Conservation (phyloP, 2,797 vertebrate genomes). For the Malurus leucopterus region DNA sequence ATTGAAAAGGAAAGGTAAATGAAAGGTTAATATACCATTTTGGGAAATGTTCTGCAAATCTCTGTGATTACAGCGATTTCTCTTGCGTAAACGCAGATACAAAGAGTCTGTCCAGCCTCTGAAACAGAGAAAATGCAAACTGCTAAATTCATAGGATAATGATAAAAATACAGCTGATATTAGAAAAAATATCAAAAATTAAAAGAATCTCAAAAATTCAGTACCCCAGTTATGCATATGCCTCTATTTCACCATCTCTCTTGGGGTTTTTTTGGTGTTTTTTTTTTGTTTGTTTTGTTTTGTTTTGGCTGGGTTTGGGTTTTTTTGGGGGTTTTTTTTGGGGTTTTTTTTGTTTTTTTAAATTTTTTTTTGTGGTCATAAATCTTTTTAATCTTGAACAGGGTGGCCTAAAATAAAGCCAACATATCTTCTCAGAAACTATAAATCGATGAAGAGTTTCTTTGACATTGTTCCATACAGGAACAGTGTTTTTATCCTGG, state of each 20-base stretch:
- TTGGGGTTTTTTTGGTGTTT: too few species aligned
- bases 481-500: neutral
- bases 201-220: neutral
- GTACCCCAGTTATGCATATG: neutral
- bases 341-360: neutral
- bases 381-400: neutral
- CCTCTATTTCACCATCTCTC: neutral
- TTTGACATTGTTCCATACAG: neutral
- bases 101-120: conserved; percentile 74
- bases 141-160: neutral
- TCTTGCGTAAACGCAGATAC: conserved; percentile 65
- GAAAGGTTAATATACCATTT: conserved; percentile 62
- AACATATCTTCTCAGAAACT: neutral
- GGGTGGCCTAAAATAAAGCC: neutral
- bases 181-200: too few species aligned
- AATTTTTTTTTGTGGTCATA: neutral
- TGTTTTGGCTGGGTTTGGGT: too few species aligned
- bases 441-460: neutral
- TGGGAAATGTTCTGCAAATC: conserved; percentile 76
- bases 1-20: neutral
- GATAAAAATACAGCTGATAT: neutral
- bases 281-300: too few species aligned
- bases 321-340: neutral
- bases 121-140: conserved; percentile 35
- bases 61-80: conserved; percentile 78